Conservation (phyloP, 1,140 invertebrate genomes). For the Diprion similis region DNA sequence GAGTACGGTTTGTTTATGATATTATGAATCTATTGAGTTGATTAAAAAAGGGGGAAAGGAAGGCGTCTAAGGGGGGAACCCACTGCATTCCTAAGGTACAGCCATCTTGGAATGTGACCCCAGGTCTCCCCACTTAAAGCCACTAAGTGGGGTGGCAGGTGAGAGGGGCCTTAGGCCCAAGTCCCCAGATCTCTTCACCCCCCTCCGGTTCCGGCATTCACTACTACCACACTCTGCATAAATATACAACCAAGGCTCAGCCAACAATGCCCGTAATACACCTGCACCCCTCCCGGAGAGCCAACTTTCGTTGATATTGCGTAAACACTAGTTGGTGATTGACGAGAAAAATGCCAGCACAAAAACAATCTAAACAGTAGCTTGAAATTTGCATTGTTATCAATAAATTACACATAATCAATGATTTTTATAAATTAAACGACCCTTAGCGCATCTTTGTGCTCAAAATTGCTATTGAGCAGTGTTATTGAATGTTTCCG, state of each 20-base stretch:
- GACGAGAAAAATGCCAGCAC: not conserved
- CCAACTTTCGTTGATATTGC: not conserved
- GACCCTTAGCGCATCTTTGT: no score
- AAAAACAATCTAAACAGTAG: not conserved
- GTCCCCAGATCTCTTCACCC: not conserved
- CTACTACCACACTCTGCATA: slow-evolving; percentile 11
- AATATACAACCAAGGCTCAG: not conserved
- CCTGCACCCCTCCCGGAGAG: not conserved
- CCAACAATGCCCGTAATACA: not conserved
- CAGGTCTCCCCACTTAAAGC: slow-evolving; percentile 49
- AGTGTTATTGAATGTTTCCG: not conserved
- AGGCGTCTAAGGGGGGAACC: slow-evolving; percentile 57
- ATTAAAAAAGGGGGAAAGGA: slow-evolving; percentile 52
- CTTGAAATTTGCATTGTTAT: not conserved
- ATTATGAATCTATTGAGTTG: slow-evolving; percentile 48
- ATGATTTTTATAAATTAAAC: no score
- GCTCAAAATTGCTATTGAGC: not conserved
- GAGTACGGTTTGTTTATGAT: slow-evolving; percentile 42
- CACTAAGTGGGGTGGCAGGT: slow-evolving; percentile 39
- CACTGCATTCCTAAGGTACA: slow-evolving; percentile 63
- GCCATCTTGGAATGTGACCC: slow-evolving; percentile 67
- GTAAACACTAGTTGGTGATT: not conserved
- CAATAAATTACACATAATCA: no score
- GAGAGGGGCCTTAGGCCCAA: slow-evolving; percentile 18
- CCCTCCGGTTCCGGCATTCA: not conserved